Conservation (phyloP, 2,113 vertebrate genomes). For the Turdus rufiventris region DNA sequence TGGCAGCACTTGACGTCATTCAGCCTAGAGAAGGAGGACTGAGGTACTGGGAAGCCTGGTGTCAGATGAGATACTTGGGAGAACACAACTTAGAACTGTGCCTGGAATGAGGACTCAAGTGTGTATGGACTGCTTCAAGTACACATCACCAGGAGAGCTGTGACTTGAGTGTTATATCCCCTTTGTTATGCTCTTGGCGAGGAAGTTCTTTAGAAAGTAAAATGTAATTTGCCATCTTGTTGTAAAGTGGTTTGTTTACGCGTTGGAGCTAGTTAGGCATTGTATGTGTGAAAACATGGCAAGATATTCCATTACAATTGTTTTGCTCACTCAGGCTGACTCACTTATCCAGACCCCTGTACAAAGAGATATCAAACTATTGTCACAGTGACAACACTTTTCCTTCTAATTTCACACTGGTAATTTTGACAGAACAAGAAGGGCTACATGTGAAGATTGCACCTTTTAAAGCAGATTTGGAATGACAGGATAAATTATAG, state of each 20-base stretch:
- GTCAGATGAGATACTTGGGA: background rate
- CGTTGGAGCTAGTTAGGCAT: background rate
- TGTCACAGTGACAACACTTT: background rate
- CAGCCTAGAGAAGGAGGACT: background rate
- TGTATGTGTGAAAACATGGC: background rate
- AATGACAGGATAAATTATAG: background rate
- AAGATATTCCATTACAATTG: rapidly evolving
- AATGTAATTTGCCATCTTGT: background rate
- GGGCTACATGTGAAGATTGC: background rate
- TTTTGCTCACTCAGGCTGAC: background rate
- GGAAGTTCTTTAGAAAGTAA: background rate
- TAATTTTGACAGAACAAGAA: background rate
- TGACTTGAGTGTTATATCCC: background rate
- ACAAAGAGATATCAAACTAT: background rate
- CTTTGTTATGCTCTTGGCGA: background rate
- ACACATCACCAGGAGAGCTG: background rate
- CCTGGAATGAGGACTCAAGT: background rate
- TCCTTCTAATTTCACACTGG: background rate
- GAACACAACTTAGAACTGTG: background rate
- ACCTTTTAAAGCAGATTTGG: background rate
- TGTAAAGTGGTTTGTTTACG: background rate
- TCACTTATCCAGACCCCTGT: background rate
- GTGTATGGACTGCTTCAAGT: background rate
- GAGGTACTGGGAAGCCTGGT: background rate
- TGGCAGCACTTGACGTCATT: background rate